Base-by-base conservation (phyloP, 2,888 invertebrate genomes). In the Conops quadrifasciatus region DNA sequence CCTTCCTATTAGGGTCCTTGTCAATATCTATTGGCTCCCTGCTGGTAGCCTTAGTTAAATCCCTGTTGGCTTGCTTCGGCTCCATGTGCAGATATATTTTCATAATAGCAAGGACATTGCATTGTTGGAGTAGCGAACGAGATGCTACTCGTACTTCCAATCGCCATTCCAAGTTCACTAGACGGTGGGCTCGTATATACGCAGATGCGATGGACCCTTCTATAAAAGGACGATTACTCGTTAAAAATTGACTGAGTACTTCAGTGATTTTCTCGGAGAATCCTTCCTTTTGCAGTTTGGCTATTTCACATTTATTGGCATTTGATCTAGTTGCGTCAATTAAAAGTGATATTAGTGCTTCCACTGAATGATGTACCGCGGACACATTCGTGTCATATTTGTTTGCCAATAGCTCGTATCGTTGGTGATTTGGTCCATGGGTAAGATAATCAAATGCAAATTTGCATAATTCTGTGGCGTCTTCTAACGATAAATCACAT, bases 271-370 rank as follows among this genome's bases (percentile, higher is more conserved):
- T 83, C 0, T 77, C 74, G 3, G 77, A 78, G 43, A 85, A 80
- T 5, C 78, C 76, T 1, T 80, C 77, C 19, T 75, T 66, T 0
- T 79, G 78, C 56, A 80, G 51, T 13, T 76, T 69, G 13, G 79
- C 78, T 66, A 82, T 75, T 21, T 80, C 80, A 1, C 76, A 74
- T 15, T 78, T 80, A 13, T 75, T 78, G 83, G 91, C 91, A 87
- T 91, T 90, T 75, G 91, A 88, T 85, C 91, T 92, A 77, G 91
- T 91, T 75, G 90, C 90, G 84, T 93, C 90, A 21, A 93, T 86
- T 64, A 94, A 86, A 64, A 94, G 87, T 82, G 92, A 91, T n/a
- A 93, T 89, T 67, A 94, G 84, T 24, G 91, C 92, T 85, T 92
- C 91, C 16, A 94, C 88, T 56, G 91, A 88, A 0, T 76, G 73